Evolutionary conservation across 2,797 vertebrate species (phyloP), one percentile per base, ranked within the genome.

Genomic region (Carcharodon carcharias): DNA sequence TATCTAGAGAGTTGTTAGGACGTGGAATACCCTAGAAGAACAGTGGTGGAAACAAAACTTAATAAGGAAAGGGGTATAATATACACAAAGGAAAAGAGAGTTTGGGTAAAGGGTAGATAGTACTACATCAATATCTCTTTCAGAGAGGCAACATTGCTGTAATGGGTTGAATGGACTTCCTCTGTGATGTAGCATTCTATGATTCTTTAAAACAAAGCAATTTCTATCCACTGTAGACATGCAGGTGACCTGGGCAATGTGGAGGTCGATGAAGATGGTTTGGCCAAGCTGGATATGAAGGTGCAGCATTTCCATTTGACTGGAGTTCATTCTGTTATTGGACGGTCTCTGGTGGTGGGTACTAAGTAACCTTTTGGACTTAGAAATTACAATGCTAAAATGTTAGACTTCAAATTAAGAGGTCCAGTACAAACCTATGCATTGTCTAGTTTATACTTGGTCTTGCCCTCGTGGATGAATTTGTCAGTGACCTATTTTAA

Each of bases 311-410:
- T 95, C 45, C 67, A 73, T 35, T 94, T 95, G 69, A 56, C 94
- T 77, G 94, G 94, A 56, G 56, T 95, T 77, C 40, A 95, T 77
- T 95, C 94, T 77, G 16, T 95, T 77, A 73, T 95, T 73, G 94
- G 94, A 73, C 94, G 94, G 4, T 31, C 69, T 35, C 45, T 95
- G 50, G 63, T 95, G 93, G 93, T 95, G 69, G 67, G 93, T 69
- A 95, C 28, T n/a, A 85, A 50, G 45, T 85, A 50, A 5, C 45
- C 40, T 26, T 85, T 18, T 21, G 63, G 88, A 58, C 88, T 91
- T 50, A 54, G 14, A 63, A 65, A 35, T 18, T 26, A n/a, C 58
- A 63, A 63, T 65, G 31, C 89, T n/a, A 63, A n/a, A 23, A 63
- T 63, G 35, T n/a, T n/a, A 91, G 58, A 91, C 26, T 71, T 28